A percentile compares a stretch with the other conserved stretches of the same genome.
phyloP scores from a whole-genome alignment of 2,113 vertebrate species.

The Nothobranchius kuhntae region DNA sequence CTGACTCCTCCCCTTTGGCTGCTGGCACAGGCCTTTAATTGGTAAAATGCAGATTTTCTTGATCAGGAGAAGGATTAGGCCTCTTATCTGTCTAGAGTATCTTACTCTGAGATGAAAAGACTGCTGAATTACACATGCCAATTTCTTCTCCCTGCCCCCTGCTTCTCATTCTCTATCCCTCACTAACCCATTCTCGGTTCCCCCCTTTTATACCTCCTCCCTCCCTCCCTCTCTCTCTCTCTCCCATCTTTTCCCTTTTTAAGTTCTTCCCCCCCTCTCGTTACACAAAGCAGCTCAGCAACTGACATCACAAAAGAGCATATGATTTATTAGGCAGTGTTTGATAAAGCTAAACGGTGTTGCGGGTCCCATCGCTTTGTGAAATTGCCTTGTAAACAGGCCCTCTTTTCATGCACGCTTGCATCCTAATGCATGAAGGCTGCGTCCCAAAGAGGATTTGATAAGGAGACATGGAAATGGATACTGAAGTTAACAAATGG shows the following conservation, averaged over 20 bases:
- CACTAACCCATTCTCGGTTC: conserved; percentile 21
- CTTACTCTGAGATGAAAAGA: conserved; percentile 98
- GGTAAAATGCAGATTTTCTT: conserved; percentile 99
- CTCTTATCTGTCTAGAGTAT: conserved; percentile 96
- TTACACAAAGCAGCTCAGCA: conserved; percentile 87
- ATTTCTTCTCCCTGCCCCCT: conserved; percentile 72
- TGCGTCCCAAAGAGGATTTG: conserved; percentile 66
- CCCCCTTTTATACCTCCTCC: conserved; percentile 12
- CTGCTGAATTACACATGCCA: conserved; percentile 95
- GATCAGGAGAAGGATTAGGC: conserved; percentile 97
- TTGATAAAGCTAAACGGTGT: conserved; percentile 90
- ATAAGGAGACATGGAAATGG: conserved; percentile 71
- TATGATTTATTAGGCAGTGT: conserved; percentile 98
- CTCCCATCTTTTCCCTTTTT: conserved; percentile 41
- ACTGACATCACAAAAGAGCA: conserved; percentile 95
- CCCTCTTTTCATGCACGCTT: conserved; percentile 71
- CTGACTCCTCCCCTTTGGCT: conserved; percentile 81
- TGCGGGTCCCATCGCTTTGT: conserved; percentile 88
- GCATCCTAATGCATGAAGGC: conserved; percentile 70
- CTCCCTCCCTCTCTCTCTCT: conserved; percentile 16
- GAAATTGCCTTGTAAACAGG: conserved; percentile 90
- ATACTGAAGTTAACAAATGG: conserved; percentile 51
- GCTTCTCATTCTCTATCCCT: conserved; percentile 38
- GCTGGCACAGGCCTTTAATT: conserved; percentile 95
- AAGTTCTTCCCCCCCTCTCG: conserved; percentile 29